Percentiles rank a stretch among this genome's conserved stretches.
Conservation (phyloP, 2,888 invertebrate genomes). For the Coronaproctus castanopsis region DNA sequence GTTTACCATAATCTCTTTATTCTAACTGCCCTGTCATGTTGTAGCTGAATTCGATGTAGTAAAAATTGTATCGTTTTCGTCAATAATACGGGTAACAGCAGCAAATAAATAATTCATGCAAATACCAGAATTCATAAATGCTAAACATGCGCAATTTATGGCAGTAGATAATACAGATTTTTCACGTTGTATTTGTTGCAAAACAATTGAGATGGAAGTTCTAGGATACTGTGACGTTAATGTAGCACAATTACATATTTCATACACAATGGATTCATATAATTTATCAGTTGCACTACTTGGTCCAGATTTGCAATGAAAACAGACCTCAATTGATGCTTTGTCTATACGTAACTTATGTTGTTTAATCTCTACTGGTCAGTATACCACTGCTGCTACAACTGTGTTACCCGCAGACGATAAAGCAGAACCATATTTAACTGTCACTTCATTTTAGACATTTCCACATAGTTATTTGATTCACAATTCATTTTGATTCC, state of each 20-base stretch:
- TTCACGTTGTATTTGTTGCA: slow-evolving; percentile 71
- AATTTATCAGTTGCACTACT: slow-evolving; percentile 48
- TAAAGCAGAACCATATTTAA: too few species aligned
- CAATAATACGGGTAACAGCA: slow-evolving; percentile 40
- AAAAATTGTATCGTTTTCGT: background rate
- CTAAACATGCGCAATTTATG: slow-evolving; percentile 63
- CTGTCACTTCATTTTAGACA: too few species aligned
- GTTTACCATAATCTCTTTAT: too few species aligned
- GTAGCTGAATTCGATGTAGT: too few species aligned
- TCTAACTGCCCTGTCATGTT: too few species aligned
- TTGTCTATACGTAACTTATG: slow-evolving; percentile 57
- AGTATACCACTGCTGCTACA: slow-evolving; percentile 55
- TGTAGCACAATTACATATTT: slow-evolving; percentile 54
- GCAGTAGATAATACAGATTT: slow-evolving; percentile 63
- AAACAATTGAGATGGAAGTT: slow-evolving; percentile 50
- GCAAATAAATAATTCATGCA: slow-evolving; percentile 63
- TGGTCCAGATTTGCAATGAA: slow-evolving; percentile 51
- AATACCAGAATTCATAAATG: slow-evolving; percentile 62
- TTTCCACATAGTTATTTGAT: too few species aligned
- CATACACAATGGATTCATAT: slow-evolving; percentile 50
- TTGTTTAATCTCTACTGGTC: slow-evolving; percentile 57
- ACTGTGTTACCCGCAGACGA: slow-evolving; percentile 72
- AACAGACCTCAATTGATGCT: slow-evolving; percentile 55
- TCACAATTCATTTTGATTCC: too few species aligned
- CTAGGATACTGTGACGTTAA: slow-evolving; percentile 54